Percentiles rank a stretch among this genome's conserved stretches.
Evolutionary conservation across 2,888 invertebrate species (phyloP).

Genomic region (Campopleginae sp.): DNA sequence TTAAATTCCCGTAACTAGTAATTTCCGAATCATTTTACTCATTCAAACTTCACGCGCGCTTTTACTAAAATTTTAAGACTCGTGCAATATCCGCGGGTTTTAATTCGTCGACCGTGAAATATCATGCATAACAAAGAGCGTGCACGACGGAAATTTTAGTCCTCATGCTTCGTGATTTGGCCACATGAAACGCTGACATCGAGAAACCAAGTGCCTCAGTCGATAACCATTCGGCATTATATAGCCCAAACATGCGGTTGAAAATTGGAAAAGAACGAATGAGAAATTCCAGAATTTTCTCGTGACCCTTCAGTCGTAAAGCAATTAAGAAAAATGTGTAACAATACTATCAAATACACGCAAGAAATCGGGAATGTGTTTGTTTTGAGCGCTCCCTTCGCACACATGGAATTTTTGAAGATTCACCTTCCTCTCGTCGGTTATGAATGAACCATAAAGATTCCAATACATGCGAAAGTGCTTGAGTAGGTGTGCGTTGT

Average conservation of each 20-base stretch:
- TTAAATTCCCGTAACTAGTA: background rate
- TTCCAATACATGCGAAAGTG: conserved; percentile 14
- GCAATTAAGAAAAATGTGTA: background rate
- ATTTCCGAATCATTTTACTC: background rate
- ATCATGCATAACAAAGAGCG: background rate
- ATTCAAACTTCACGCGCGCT: background rate
- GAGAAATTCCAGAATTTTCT: background rate
- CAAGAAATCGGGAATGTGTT: background rate
- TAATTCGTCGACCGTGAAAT: background rate
- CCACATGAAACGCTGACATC: background rate
- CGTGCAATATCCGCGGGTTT: conserved; percentile 1
- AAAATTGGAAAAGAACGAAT: background rate
- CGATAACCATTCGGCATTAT: background rate
- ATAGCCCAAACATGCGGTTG: background rate
- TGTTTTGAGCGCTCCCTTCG: background rate
- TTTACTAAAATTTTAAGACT: background rate
- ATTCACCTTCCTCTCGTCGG: background rate
- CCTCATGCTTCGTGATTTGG: background rate
- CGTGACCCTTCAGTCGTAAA: background rate
- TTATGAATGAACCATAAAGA: conserved; percentile 28
- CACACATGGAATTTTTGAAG: background rate
- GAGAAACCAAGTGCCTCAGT: background rate
- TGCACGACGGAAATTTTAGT: background rate
- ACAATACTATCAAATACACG: background rate
- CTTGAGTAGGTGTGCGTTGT: background rate